Evolutionary conservation across 1,140 invertebrate genomes (phyloP).

Genomic region (Leucophenga varia): DNA sequence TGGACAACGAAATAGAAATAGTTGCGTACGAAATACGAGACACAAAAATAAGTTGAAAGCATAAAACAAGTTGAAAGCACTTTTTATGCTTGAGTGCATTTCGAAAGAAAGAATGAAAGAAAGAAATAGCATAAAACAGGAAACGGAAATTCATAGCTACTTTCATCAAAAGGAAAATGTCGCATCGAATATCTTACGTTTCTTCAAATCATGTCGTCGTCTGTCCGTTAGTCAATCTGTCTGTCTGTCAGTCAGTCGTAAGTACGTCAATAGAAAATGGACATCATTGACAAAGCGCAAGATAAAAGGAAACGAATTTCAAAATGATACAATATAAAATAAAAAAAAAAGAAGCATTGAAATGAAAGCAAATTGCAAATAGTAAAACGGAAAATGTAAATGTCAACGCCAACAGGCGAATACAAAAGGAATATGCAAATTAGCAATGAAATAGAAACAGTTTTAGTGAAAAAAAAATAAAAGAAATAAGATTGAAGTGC

Average conservation of each 20-base stretch:
- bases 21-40: no score
- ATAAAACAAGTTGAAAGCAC: slow-evolving; percentile 45
- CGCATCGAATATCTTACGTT: no score
- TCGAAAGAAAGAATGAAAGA: no score
- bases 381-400: slow-evolving; percentile 27
- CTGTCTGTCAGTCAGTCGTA: no score
- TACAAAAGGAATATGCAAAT: no score
- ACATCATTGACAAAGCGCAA: slow-evolving; percentile 33
- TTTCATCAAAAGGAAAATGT: slow-evolving; percentile 17
- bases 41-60: no score
- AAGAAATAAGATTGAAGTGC: no score
- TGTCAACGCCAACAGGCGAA: slow-evolving; percentile 9
- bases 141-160: slow-evolving; percentile 45
- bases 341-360: slow-evolving; percentile 15
- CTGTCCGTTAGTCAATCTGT: no score
- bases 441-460: slow-evolving; percentile 39
- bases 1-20: slow-evolving; percentile 1
- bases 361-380: no score
- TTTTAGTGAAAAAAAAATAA: background rate
- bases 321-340: slow-evolving; percentile 13
- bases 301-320: slow-evolving; percentile 17
- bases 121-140: slow-evolving; percentile 36
- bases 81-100: slow-evolving; percentile 42
- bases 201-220: no score
- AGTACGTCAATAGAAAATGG: background rate